phyloP scores from a whole-genome alignment of 2,113 vertebrate genomes.

The Nothoprocta perdicaria region DNA sequence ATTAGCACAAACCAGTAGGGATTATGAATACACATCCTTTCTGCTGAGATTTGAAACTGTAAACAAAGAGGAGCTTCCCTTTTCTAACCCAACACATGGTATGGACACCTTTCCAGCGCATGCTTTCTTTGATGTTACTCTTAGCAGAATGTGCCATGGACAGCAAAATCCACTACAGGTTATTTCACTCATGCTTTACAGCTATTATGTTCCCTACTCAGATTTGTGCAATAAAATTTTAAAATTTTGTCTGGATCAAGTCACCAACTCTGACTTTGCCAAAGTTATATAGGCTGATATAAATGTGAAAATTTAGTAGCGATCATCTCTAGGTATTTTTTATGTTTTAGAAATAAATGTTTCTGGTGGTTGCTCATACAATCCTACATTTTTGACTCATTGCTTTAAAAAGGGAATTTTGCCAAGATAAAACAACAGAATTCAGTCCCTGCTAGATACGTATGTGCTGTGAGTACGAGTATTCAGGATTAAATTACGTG shows the following conservation, averaged over 20 bases:
- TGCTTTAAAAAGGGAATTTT: conserved; percentile 14
- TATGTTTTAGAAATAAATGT: background rate
- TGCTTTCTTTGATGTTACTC: background rate
- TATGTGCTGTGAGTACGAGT: conserved; percentile 35
- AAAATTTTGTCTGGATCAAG: background rate
- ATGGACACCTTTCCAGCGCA: background rate
- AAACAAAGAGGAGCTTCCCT: background rate
- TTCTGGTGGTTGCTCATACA: background rate
- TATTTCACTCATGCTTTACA: background rate
- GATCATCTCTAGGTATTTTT: background rate
- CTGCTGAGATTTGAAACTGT: background rate
- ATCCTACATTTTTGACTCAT: background rate
- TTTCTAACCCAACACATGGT: background rate
- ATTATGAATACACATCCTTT: background rate
- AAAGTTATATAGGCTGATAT: background rate
- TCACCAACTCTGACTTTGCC: background rate
- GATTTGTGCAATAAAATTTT: background rate
- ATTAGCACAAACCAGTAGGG: background rate
- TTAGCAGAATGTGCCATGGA: rapidly evolving
- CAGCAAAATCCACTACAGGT: background rate
- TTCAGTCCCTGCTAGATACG: background rate
- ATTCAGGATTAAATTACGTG: conserved; percentile 48
- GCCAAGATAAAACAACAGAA: background rate
- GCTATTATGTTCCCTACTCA: background rate
- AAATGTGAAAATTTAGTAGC: background rate